Conservation (phyloP, 2,797 vertebrate species). For the Acipenser ruthenus region DNA sequence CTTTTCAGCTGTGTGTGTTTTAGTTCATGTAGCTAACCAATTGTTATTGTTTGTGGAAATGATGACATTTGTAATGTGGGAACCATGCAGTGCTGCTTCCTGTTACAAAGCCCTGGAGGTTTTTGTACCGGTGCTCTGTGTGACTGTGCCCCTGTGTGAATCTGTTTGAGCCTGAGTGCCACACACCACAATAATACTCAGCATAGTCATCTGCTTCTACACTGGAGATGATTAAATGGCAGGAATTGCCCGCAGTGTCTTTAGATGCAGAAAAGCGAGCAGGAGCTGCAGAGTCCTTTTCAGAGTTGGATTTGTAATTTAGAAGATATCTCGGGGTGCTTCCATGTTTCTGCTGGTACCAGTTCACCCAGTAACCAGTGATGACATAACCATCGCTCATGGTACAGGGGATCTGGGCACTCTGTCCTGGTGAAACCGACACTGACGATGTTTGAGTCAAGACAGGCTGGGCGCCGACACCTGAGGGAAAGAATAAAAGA, state of each 20-base stretch:
- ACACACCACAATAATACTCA: conserved; percentile 42
- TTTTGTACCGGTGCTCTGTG: too few relatives aligned
- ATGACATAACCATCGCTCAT: conserved; percentile 35
- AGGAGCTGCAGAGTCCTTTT: conserved; percentile 11
- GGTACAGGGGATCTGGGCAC: conserved; percentile 34
- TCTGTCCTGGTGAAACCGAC: conserved; percentile 42
- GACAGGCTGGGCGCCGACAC: conserved; percentile 15
- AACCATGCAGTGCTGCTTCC: too few relatives aligned
- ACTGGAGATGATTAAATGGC: conserved; percentile 37
- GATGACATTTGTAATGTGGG: neutral
- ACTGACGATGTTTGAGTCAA: conserved; percentile 20
- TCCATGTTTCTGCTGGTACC: conserved; percentile 47
- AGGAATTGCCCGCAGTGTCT: conserved; percentile 27
- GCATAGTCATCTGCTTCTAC: conserved; percentile 37
- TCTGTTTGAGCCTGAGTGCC: neutral
- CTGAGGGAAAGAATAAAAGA: too few relatives aligned
- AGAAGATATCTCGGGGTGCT: conserved; percentile 37
- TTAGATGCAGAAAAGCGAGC: conserved; percentile 39
- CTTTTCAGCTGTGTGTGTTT: too few relatives aligned
- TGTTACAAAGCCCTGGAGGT: too few relatives aligned
- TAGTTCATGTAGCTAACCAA: too few relatives aligned
- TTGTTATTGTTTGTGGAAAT: too few relatives aligned
- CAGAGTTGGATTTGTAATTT: conserved; percentile 36
- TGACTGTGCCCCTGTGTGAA: too few relatives aligned
- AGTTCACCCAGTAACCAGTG: conserved; percentile 33